Percentiles rank a stretch among this genome's conserved stretches.
Conservation (phyloP, 2,797 vertebrate genomes). For the Sternotherus odoratus region DNA sequence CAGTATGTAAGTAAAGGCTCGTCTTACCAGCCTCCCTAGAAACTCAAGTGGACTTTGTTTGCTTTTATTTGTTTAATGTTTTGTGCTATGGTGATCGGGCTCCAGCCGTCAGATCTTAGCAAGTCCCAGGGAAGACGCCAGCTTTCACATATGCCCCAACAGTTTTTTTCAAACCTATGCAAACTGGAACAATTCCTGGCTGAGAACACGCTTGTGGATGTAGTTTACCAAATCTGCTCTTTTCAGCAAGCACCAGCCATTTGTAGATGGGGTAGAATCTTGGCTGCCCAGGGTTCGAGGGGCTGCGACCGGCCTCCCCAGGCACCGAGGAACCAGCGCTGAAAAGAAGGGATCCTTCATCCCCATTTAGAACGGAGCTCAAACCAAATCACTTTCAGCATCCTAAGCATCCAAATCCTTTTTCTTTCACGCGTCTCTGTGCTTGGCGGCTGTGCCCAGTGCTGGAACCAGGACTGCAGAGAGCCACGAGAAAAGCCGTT, state of each 20-base stretch:
- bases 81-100: conserved; percentile 21
- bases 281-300: accelerated
- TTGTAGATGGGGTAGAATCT: conserved; percentile 59
- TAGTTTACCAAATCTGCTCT: conserved; percentile 75
- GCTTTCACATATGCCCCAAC: conserved; percentile 71
- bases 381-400: neutral
- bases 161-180: conserved; percentile 76
- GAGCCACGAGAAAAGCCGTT: neutral
- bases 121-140: conserved; percentile 69
- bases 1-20: neutral
- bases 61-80: conserved; percentile 7
- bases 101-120: conserved; percentile 60
- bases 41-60: conserved; percentile 45
- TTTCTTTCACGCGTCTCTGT: neutral
- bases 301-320: neutral
- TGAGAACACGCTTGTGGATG: conserved; percentile 74
- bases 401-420: neutral
- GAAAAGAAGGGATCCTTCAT: accelerated
- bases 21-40: accelerated
- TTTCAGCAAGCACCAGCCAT: conserved; percentile 66
- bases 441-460: neutral
- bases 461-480: neutral
- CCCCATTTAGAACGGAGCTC: neutral
- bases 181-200: conserved; percentile 73
- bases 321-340: neutral